Evolutionary conservation across 1,140 invertebrate genomes (phyloP).

Genomic region (Drosophila chauvacae): DNA sequence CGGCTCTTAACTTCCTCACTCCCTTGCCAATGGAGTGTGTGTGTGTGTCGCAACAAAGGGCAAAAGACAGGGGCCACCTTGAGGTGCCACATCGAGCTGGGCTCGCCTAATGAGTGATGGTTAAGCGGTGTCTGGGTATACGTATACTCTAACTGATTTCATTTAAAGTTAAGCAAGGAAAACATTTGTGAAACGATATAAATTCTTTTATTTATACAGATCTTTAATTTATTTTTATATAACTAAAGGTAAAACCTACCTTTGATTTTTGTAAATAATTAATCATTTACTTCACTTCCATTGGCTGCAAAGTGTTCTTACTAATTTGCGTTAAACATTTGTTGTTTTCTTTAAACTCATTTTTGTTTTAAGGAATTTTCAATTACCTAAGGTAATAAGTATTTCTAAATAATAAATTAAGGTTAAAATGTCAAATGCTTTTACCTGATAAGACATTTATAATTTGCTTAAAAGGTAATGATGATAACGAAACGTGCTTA

Average conservation of each 20-base stretch:
- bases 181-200: not conserved
- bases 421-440: not conserved
- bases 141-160: not conserved
- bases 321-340: not conserved
- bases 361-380: not conserved
- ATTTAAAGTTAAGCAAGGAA: not conserved
- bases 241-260: not conserved
- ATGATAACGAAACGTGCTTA: not conserved
- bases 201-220: not conserved
- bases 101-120: constrained; percentile 34
- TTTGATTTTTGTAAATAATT: not conserved
- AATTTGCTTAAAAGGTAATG: not conserved
- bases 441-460: not conserved
- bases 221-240: not conserved
- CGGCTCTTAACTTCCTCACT: not conserved
- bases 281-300: not conserved
- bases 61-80: constrained; percentile 36
- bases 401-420: not conserved
- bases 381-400: not conserved
- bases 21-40: constrained; percentile 1
- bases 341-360: not conserved
- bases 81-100: constrained; percentile 44
- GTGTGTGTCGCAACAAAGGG: constrained; percentile 56
- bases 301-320: too few species aligned
- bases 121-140: constrained; percentile 8